Conservation (phyloP, 2,797 vertebrate genomes). For the Etheostoma nigrum region DNA sequence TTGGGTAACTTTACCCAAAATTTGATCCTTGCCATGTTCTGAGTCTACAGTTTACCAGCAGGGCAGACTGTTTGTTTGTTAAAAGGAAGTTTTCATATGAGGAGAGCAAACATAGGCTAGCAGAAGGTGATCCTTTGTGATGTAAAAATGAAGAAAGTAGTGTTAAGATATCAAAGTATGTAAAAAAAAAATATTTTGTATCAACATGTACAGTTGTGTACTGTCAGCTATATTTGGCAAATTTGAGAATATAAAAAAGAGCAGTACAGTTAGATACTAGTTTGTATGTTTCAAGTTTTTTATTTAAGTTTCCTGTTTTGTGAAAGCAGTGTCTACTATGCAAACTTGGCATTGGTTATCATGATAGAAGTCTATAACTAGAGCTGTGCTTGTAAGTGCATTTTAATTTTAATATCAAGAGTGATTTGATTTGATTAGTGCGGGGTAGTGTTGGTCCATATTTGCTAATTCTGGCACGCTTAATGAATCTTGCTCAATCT, state of each 20-base stretch:
- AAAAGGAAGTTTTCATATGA: slow-evolving; percentile 41
- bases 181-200: slow-evolving; percentile 72
- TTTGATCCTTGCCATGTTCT: slow-evolving; percentile 17
- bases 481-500: slow-evolving; percentile 86
- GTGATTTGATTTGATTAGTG: slow-evolving; percentile 81
- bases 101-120: slow-evolving; percentile 41
- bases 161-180: slow-evolving; percentile 76
- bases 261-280: slow-evolving; percentile 78
- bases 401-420: slow-evolving; percentile 80
- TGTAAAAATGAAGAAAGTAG: slow-evolving; percentile 60
- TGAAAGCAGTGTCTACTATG: slow-evolving; percentile 92
- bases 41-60: slow-evolving; percentile 56
- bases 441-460: slow-evolving; percentile 85
- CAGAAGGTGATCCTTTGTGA: slow-evolving; percentile 47
- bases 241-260: slow-evolving; percentile 74
- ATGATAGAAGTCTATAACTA: slow-evolving; percentile 82
- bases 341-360: slow-evolving; percentile 91
- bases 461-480: slow-evolving; percentile 80
- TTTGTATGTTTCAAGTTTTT: slow-evolving; percentile 76
- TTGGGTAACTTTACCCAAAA: slow-evolving; percentile 27
- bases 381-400: slow-evolving; percentile 86
- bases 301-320: slow-evolving; percentile 72
- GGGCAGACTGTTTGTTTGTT: slow-evolving; percentile 47
- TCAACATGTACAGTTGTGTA: slow-evolving; percentile 82
- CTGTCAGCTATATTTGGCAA: slow-evolving; percentile 78